Conservation (phyloP, 2,113 vertebrate species). For the Sinocyclocheilus anophthalmus region DNA sequence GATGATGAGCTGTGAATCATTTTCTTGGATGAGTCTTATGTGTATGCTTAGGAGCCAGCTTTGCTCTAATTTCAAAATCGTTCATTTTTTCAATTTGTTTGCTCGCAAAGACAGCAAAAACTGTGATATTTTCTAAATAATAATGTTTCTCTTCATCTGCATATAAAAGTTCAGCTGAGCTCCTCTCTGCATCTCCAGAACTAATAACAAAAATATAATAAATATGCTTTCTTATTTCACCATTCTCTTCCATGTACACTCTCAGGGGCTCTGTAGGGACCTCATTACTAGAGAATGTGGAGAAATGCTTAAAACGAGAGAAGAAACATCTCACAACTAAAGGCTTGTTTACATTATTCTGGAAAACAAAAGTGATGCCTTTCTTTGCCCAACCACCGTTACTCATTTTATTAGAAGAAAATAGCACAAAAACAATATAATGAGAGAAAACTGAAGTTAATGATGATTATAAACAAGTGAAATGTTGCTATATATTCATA, state of each 20-base stretch:
- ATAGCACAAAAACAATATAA: not conserved
- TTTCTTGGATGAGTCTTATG: not conserved
- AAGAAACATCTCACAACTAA: conserved; percentile 25
- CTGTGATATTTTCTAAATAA: not conserved
- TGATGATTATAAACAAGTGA: not conserved
- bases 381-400: not conserved
- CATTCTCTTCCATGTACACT: conserved; percentile 34
- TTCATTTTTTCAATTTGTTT: not conserved
- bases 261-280: conserved; percentile 53
- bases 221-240: conserved; percentile 24
- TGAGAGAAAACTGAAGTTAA: not conserved
- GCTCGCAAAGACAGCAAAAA: not conserved
- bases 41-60: not conserved
- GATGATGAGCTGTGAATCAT: conserved; percentile 19
- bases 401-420: not conserved
- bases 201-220: conserved; percentile 12
- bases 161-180: not conserved
- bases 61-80: not conserved
- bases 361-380: not conserved
- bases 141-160: conserved; percentile 5
- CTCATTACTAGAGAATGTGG: conserved; percentile 54
- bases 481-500: not conserved
- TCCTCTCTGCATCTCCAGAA: not conserved
- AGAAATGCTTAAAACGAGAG: conserved; percentile 32
- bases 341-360: conserved; percentile 6